Evolutionary conservation across 1,140 invertebrate genomes (phyloP).

Genomic region (Ooceraea biroi): DNA sequence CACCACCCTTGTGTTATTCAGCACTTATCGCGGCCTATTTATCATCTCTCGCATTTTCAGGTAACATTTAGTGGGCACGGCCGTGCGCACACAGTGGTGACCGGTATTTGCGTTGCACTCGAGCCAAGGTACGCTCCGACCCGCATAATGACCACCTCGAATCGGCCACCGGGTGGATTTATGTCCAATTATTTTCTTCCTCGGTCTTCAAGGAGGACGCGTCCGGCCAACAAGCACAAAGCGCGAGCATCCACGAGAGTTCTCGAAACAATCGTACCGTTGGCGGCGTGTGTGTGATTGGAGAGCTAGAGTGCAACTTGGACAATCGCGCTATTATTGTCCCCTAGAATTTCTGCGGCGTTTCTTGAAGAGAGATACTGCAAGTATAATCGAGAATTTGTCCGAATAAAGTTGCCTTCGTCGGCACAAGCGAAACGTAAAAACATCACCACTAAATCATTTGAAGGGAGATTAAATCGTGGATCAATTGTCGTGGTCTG

Average conservation of each 20-base stretch:
- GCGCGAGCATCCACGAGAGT: slow-evolving; percentile 40
- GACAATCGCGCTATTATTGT: slow-evolving; percentile 38
- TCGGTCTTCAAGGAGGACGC: slow-evolving; percentile 36
- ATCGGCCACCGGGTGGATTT: slow-evolving; percentile 69
- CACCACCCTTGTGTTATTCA: slow-evolving; percentile 42
- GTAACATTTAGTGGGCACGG: slow-evolving; percentile 72
- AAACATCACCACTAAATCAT: no score
- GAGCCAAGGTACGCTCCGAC: slow-evolving; percentile 64
- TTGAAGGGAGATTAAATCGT: no score
- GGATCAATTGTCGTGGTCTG: no score
- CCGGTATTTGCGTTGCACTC: slow-evolving; percentile 76
- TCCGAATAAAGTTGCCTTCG: no score
- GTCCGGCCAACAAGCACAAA: slow-evolving; percentile 43
- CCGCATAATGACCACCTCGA: slow-evolving; percentile 75
- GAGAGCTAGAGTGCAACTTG: slow-evolving; percentile 4
- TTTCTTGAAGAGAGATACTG: background rate
- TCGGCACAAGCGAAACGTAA: no score
- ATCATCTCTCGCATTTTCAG: slow-evolving; percentile 65
- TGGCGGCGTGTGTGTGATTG: slow-evolving; percentile 7
- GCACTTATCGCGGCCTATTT: slow-evolving; percentile 74
- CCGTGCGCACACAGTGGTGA: slow-evolving; percentile 24
- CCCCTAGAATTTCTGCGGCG: slow-evolving; percentile 25
- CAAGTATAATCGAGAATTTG: background rate
- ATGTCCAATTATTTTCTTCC: slow-evolving; percentile 79
- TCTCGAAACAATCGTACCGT: slow-evolving; percentile 52